phyloP scores from a whole-genome alignment of 23 tunicate species.

The Ascidia mentula region DNA sequence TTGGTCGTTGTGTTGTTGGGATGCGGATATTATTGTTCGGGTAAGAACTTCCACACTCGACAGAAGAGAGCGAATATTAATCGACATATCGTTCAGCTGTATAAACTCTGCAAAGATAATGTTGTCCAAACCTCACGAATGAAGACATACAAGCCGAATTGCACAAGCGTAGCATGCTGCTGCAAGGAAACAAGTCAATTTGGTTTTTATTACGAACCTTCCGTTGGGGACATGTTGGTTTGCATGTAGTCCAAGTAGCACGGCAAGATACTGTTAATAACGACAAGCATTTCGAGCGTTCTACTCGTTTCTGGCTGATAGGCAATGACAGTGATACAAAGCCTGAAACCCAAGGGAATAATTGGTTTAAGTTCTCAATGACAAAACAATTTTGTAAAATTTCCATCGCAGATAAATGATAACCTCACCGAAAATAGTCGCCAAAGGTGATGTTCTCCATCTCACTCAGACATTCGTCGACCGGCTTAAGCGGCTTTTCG shows the following conservation, averaged over 20 bases:
- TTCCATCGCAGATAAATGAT: not conserved
- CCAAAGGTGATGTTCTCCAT: slow-evolving; percentile 14
- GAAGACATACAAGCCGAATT: not conserved
- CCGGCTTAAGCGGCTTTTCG: slow-evolving; percentile 44
- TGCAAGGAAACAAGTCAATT: not conserved
- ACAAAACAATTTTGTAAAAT: not conserved
- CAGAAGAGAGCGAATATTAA: slow-evolving; percentile 55
- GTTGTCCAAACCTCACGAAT: not conserved
- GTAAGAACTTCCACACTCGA: slow-evolving; percentile 65
- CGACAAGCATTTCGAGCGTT: slow-evolving; percentile 68
- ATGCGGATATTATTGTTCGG: slow-evolving; percentile 24
- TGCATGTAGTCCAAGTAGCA: slow-evolving; percentile 62
- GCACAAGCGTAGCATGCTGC: not conserved
- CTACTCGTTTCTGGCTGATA: slow-evolving; percentile 73
- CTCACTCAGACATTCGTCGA: slow-evolving; percentile 37
- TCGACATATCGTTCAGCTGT: slow-evolving; percentile 29
- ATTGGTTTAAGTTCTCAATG: not conserved
- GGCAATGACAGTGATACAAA: slow-evolving; percentile 86
- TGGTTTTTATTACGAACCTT: too few relatives aligned
- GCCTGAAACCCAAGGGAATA: slow-evolving; percentile 22
- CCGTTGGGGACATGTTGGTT: not conserved
- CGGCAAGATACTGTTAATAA: slow-evolving; percentile 69
- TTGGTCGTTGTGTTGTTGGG: slow-evolving; percentile 41
- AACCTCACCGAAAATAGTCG: slow-evolving; percentile 39
- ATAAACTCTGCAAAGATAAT: slow-evolving; percentile 17